Evolutionary conservation across 2,113 vertebrate genomes (phyloP).

Genomic region (Melierax canorus): DNA sequence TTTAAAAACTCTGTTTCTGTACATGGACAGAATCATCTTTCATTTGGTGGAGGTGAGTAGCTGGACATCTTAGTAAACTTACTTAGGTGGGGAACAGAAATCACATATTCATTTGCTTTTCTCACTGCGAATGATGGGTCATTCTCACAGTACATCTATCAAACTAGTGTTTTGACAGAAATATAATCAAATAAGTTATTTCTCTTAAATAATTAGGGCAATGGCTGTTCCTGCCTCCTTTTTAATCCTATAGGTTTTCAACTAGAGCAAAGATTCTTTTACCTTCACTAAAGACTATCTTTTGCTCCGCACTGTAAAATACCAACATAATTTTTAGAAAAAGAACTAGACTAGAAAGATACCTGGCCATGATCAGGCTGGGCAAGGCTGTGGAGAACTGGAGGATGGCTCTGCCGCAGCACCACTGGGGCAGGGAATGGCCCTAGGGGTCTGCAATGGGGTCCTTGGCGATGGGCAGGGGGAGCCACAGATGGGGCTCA

Average conservation of each 20-base stretch:
- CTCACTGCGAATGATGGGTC: rapidly evolving
- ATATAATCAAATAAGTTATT: neutral
- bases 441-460: neutral
- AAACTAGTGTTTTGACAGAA: neutral
- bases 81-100: neutral
- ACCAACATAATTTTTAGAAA: neutral
- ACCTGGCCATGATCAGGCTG: neutral
- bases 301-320: neutral
- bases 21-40: neutral
- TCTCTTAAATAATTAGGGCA: neutral
- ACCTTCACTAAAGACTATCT: neutral
- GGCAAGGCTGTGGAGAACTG: neutral
- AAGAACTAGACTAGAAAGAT: neutral
- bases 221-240: neutral
- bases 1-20: neutral
- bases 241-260: neutral
- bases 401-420: rapidly evolving
- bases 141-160: neutral
- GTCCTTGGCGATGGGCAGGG: neutral
- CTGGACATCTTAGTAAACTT: neutral
- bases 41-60: neutral
- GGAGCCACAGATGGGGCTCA: neutral
- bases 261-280: neutral
- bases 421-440: neutral
- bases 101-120: neutral